Evolutionary conservation across 2,888 invertebrate species (phyloP), one percentile per base, ranked within the genome.

Genomic region (Glaucopsyche alexis): DNA sequence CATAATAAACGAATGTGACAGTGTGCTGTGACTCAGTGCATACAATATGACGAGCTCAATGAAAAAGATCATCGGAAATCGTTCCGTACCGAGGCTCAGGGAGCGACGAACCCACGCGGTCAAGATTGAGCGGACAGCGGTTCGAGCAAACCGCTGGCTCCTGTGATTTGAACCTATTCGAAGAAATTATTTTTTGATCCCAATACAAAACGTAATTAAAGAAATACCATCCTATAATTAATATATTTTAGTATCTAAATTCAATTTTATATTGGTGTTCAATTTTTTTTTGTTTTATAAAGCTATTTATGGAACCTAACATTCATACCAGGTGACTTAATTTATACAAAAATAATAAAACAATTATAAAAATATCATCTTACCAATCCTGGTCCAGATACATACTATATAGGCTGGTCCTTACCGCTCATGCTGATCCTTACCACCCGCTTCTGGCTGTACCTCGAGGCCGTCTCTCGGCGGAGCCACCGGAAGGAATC

Each of bases 401-500:
- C 16, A 29, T 49, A 42, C 16, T 16, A 7, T 29, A 29, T 29
- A 29, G 29, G 2, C 40, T 72, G 14, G 7, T 9, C 47, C 7
- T 52, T 40, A 66, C 38, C 29, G 40, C 49, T n/a, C 47, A 29
- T 38, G 9, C 49, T n/a, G 29, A 50, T 29, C 49, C n/a, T 13
- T 64, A 66, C 67, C 16, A 47, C 55, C 73, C 75, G 75, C 74
- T 74, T 70, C 50, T 70, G 70, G 73, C 73, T 60, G n/a, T 78
- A 65, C 71, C 75, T 79, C 77, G 74, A 69, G 71, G 74, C 75
- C 76, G 74, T 75, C 76, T 49, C 79, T 72, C 78, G 73, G 77
- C 80, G 81, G 80, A 81, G 83, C 82, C 86, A 85, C 89, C 92
- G 92, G 92, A 93, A 92, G 92, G 91, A 90, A 89, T 90, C 91